Percentiles rank a stretch among this genome's conserved stretches.
These are phyloP conservation scores for Eustalomyia histrio DNA, from an alignment of 2,888 invertebrate species.

Conservation along the genomic window DNA sequence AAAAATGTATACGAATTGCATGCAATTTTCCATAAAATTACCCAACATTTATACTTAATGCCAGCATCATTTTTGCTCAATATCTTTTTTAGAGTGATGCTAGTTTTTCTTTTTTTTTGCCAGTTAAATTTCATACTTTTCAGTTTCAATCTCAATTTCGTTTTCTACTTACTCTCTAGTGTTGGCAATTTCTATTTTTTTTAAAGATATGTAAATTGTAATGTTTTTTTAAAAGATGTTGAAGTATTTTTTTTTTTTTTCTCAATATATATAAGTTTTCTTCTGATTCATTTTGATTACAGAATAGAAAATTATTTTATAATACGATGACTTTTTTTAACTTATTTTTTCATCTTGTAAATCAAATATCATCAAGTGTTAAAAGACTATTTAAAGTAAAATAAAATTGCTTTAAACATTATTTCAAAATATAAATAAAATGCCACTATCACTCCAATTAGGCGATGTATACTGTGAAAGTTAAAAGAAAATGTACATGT, in stretches of 20 bases:
- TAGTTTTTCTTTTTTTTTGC: slow-evolving; percentile 9
- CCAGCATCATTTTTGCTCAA: slow-evolving; percentile 43
- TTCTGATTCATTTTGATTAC: neutral
- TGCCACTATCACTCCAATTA: too few relatives aligned
- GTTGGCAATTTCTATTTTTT: neutral
- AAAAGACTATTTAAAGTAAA: neutral
- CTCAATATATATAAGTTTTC: slow-evolving; percentile 5
- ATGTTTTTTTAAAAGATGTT: neutral
- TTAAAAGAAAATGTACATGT: too few relatives aligned
- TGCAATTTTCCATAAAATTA: slow-evolving; percentile 62
- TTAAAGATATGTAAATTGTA: neutral
- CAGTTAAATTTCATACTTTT: slow-evolving; percentile 1
- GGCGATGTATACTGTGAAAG: too few relatives aligned
- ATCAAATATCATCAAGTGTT: neutral
- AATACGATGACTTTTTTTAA: neutral
- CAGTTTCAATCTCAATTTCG: neutral
- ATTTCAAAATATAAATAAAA: too few relatives aligned
- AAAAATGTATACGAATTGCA: slow-evolving; percentile 43
- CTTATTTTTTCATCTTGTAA: neutral
- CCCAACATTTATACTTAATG: slow-evolving; percentile 53
- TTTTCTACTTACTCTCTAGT: neutral
- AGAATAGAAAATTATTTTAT: neutral
- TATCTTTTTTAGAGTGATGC: slow-evolving; percentile 39
- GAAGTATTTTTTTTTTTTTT: neutral
- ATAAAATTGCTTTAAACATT: too few relatives aligned